Base-by-base conservation (phyloP, 2,797 vertebrate species). In the Epinephelus coioides region DNA sequence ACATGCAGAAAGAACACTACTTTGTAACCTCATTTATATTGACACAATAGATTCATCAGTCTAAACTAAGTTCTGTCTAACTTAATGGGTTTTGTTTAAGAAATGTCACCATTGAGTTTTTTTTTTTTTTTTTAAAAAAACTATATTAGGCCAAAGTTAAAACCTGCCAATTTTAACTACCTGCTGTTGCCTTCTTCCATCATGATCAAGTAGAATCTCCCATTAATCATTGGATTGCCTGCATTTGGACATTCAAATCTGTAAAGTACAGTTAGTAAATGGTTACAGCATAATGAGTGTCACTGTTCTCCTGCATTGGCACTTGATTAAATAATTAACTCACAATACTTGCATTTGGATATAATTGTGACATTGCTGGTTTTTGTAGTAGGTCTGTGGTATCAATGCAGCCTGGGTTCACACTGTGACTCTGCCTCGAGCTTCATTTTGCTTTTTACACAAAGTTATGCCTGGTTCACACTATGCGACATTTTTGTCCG, bases 101-200 rank as follows among this genome's bases (percentile, higher is more conserved):
- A 7, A 23, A 27, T 27, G 53, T 55, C 38, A 60, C 57, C 9
- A 43, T 12, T 13, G 14, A 1, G 1, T 5, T 23, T 27, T 53
- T 55, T 18, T 0, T 25, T 27, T 4, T 4, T 4, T 23, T 23
- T 23, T 23, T 23, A 23, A 23, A 23, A 23, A 23, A 23, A 23
- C 15, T 25, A 17, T 3, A 27, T 75, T 11, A n/a, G 56, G 64
- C 81, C 71, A 81, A 86, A 83, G 59, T 47, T 54, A 2, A 81
- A 80, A 85, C 14, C 68, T 76, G 87, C 89, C 85, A 89, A 86
- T 75, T 75, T 21, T 69, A 82, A 49, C n/a, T 21, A 67, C 74
- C 74, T 81, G 63, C 0, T 74, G 69, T 84, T 87, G 86, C 88
- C 88, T 91, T 88, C 8, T 80, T 73, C 61, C 51, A 50, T 15